A percentile compares a stretch with the other conserved stretches of the same genome.
These are phyloP conservation scores for Linyphia triangularis DNA, from an alignment of 2,888 invertebrate species.

Conservation along the genomic window DNA sequence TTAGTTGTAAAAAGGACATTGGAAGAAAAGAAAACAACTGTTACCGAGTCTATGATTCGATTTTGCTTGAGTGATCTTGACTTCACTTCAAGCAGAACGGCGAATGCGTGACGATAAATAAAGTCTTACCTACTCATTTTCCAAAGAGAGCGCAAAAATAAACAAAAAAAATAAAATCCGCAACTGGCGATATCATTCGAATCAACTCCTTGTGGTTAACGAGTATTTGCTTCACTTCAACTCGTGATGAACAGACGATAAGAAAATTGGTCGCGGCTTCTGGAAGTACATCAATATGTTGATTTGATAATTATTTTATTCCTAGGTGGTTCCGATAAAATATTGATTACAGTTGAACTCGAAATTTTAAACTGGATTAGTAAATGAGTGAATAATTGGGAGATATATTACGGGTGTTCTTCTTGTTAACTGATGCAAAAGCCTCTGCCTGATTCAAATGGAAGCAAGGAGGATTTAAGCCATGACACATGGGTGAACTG, in stretches of 20 bases:
- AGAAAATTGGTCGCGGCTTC: neutral
- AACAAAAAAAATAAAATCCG: too few relatives aligned
- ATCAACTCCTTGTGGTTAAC: neutral
- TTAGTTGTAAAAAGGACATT: neutral
- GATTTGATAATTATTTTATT: neutral
- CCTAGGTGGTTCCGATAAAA: neutral
- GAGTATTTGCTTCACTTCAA: slow-evolving; percentile 28
- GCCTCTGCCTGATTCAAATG: neutral
- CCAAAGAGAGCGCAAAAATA: neutral
- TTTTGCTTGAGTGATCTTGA: neutral
- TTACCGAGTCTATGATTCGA: neutral
- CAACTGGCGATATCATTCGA: neutral
- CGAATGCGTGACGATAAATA: slow-evolving; percentile 45
- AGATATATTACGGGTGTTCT: neutral
- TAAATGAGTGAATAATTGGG: neutral
- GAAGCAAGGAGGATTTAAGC: too few relatives aligned
- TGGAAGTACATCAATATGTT: neutral
- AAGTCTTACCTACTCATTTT: slow-evolving; percentile 10
- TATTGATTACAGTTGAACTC: neutral
- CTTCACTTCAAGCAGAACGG: slow-evolving; percentile 14
- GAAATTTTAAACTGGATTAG: slow-evolving; percentile 25
- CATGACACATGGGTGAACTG: neutral
- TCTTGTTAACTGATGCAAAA: neutral
- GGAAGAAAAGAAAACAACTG: neutral
- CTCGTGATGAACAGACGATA: slow-evolving; percentile 30